These are phyloP conservation scores for Bambusicola thoracicus DNA, from an alignment of 2,113 vertebrate genomes.

Conservation along the genomic window DNA sequence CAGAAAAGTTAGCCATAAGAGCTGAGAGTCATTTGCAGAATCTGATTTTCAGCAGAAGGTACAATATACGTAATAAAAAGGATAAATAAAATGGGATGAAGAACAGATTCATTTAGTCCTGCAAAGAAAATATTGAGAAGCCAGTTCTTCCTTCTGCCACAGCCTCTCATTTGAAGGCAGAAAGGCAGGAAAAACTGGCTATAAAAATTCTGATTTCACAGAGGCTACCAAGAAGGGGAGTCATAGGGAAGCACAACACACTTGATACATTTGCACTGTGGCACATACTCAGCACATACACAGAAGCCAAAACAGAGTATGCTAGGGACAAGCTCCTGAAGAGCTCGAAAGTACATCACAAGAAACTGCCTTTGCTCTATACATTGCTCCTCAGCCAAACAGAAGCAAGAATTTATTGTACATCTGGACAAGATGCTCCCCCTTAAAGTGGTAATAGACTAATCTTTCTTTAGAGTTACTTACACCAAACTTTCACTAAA, in stretches of 20 bases:
- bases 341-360: not conserved
- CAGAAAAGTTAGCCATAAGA: not conserved
- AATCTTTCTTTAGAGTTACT: not conserved
- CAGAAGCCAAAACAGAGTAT: not conserved
- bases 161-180: not conserved
- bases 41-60: not conserved
- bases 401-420: not conserved
- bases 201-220: not conserved
- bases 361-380: not conserved
- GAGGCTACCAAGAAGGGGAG: not conserved
- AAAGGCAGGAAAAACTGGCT: not conserved
- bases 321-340: not conserved
- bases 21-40: not conserved
- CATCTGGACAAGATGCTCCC: not conserved
- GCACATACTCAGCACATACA: not conserved
- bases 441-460: not conserved
- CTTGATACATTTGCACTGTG: not conserved
- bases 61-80: not conserved
- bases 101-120: not conserved
- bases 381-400: fast-evolving
- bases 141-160: not conserved
- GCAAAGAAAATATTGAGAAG: not conserved
- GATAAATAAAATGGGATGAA: not conserved
- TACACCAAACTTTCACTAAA: not conserved
- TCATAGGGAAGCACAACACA: not conserved